Percentiles rank a stretch among this genome's conserved stretches.
phyloP scores from a whole-genome alignment of 2,888 invertebrate genomes.

The Spilarctia lutea region DNA sequence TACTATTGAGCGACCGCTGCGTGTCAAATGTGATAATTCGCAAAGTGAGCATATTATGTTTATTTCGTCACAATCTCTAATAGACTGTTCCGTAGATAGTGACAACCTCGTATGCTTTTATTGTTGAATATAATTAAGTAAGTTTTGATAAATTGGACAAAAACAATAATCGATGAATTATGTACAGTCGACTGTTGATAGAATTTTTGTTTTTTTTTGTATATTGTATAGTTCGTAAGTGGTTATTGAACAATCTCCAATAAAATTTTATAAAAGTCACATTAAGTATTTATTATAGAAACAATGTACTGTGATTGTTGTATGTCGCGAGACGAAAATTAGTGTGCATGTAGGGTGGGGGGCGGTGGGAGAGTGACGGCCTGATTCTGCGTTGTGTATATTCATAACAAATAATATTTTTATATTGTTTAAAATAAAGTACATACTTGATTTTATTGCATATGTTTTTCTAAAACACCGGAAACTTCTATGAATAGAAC shows the following conservation, averaged over 20 bases:
- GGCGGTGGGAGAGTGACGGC: constrained; percentile 12
- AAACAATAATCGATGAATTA: constrained; percentile 71
- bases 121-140: constrained; percentile 71
- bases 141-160: constrained; percentile 66
- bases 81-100: constrained; percentile 60
- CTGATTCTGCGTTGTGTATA: constrained; percentile 23
- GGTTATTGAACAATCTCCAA: constrained; percentile 77
- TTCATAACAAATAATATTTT: constrained; percentile 82
- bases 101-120: constrained; percentile 72
- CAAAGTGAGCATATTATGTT: constrained; percentile 49
- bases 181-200: constrained; percentile 69
- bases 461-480: constrained; percentile 73
- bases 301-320: constrained; percentile 77
- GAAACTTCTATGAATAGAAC: constrained; percentile 55
- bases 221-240: constrained; percentile 81
- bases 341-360: constrained; percentile 2
- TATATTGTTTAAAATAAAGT: constrained; percentile 84
- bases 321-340: constrained; percentile 40
- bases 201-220: constrained; percentile 72
- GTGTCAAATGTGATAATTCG: constrained; percentile 59
- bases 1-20: constrained; percentile 40
- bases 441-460: constrained; percentile 76
- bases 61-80: constrained; percentile 47
- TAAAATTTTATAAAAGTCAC: constrained; percentile 64
- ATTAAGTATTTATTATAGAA: constrained; percentile 78